Evolutionary conservation across 2,888 invertebrate genomes (phyloP), one percentile per base, ranked within the genome.

Genomic region (Parnassius orleans): DNA sequence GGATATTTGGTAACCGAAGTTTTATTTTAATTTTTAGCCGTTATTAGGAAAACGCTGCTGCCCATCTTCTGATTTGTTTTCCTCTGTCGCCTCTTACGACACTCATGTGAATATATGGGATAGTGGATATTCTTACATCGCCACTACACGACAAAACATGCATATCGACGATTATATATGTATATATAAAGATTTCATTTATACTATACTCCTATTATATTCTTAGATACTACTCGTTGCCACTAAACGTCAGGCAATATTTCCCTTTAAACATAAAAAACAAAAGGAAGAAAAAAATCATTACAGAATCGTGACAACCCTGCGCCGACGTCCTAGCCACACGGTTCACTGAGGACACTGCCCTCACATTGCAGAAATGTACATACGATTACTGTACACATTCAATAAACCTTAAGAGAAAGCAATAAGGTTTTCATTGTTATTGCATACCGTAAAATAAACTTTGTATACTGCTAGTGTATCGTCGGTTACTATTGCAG

Each of bases 311-410:
- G 84, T 86, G 86, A 86, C 88, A 87, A 71, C 88, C 88, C 87
- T 88, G 76, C 75, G 70, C 72, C 67, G 72, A 70, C 80, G 80
- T 82, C 85, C 81, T 83, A 84, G 81, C 84, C 80, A 81, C 84
- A 78, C 75, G 75, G 84, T 84, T 85, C 84, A 82, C 70, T 63
- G 80, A 86, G 88, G 87, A 81, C 89, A 85, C 78, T 89, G 87
- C 86, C 86, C 80, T 81, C 75, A 71, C 73, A 71, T 73, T 71
- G 74, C 72, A 76, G 75, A 74, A 79, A 78, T 72, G 65, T 69
- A 69, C 64, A 69, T 68, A 65, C 65, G 54, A 60, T 65, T 67
- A 63, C 60, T 66, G 54, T 68, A 59, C 53, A 43, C 24, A 19
- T 46, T 41, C 43, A 65, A 62, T 43, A 53, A 66, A 73, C 69